phyloP scores from a whole-genome alignment of 2,797 vertebrate species.

The Toxotes lorentzi region DNA sequence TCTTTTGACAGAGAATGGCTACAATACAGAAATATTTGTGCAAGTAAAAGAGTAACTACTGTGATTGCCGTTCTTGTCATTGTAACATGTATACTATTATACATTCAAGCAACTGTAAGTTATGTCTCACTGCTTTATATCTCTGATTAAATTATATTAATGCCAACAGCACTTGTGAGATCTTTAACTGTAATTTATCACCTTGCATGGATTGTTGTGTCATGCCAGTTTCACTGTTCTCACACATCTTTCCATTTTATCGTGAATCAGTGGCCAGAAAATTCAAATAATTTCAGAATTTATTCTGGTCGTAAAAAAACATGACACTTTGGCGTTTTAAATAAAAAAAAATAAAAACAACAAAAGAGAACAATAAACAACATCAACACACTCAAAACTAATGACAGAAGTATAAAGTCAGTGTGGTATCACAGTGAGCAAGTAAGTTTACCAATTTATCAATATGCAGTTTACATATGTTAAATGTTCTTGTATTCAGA shows the following conservation, averaged over 20 bases:
- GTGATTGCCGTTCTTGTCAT: no score
- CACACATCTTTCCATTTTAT: neutral
- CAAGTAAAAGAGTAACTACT: no score
- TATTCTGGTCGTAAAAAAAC: slow-evolving; percentile 61
- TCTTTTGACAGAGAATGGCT: no score
- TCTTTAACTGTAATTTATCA: no score
- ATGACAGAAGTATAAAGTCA: slow-evolving; percentile 12
- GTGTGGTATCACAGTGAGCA: slow-evolving; percentile 1
- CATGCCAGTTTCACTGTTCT: neutral
- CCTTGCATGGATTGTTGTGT: neutral
- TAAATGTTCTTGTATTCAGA: neutral
- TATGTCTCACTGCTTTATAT: no score
- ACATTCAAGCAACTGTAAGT: no score
- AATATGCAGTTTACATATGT: neutral
- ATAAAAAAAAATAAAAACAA: slow-evolving; percentile 5
- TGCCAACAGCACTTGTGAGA: no score
- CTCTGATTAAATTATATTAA: no score
- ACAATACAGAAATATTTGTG: no score
- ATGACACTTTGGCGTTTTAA: slow-evolving; percentile 34
- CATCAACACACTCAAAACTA: slow-evolving; percentile 24
- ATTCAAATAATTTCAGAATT: slow-evolving; percentile 39
- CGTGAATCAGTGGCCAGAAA: slow-evolving; percentile 15
- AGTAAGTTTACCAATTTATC: neutral
- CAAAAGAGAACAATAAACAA: slow-evolving; percentile 18
- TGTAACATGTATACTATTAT: no score